Base-by-base conservation (phyloP, 1,140 invertebrate genomes). In the Drosophila malerkotliana region DNA sequence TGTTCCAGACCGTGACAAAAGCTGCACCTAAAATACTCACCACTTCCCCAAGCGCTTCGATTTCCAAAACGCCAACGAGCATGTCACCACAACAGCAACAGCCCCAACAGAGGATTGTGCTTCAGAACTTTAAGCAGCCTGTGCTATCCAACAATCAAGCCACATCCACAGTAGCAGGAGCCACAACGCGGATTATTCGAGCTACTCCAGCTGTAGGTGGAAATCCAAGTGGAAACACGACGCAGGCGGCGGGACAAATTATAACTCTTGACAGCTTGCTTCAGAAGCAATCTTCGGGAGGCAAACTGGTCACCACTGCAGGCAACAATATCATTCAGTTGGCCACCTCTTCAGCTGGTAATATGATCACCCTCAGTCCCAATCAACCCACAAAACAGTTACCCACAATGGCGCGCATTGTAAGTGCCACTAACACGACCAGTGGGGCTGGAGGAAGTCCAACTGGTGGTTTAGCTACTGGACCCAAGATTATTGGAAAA, bases 221-320 rank as follows among this genome's bases (percentile, higher is more conserved):
- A 21, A 21, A 21, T 30, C 53, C 57, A 66, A 32, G 47, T 18
- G 30, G 24, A 12, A 63, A 34, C 37, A 15, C 60, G 26, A 18
- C 48, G 9, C 66, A 71, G 15, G 92, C 93, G 8, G 92, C 93
- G 2, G 94, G 94, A 1, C 94, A 95, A 61, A 92, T 95, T 4
- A 94, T 95, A 8, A 95, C 95, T 0, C 93, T 95, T n/a, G 95
- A 95, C 78, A 94, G 93, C 91, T 76, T 95, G 12, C 73, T 95
- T 4, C 93, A 94, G 3, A 94, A 95, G 90, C 92, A 66, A 67
- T 56, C 59, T 3, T 32, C 57, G 55, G 34, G 32, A 9, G 60
- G 59, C 1, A 75, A 75, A 34, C 24, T 85, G 0, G 32, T 71
- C 8, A 54, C 67, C n/a, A 26, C 59, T 2, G 9, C 69, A 8